Percentiles rank a stretch among this genome's conserved stretches.
These are phyloP conservation scores for Bradynema listronoti DNA, from an alignment of 1,140 invertebrate genomes.

Conservation along the genomic window DNA sequence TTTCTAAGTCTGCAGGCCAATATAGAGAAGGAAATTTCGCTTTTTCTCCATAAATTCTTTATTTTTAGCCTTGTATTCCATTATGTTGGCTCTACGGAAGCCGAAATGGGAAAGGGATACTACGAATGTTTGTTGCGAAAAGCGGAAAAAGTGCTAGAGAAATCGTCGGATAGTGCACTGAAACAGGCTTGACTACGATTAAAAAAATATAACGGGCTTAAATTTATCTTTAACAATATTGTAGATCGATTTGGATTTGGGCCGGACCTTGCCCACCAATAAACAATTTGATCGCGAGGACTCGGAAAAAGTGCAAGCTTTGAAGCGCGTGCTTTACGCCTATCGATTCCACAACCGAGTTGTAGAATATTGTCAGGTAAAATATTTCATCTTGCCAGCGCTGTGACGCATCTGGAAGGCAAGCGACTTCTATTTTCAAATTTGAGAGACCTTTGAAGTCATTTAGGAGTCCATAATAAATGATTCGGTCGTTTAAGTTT, in stretches of 20 bases:
- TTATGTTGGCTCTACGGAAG: constrained; percentile 42
- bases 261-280: constrained; percentile 38
- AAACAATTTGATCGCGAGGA: constrained; percentile 31
- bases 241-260: constrained; percentile 37
- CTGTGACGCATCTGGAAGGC: not conserved
- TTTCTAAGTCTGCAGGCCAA: not conserved
- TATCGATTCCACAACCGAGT: constrained; percentile 41
- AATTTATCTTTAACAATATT: not conserved
- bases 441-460: too few species aligned
- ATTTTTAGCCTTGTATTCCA: constrained; percentile 34
- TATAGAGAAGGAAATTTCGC: not conserved
- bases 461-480: too few species aligned
- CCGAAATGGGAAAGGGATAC: constrained; percentile 49
- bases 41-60: constrained; percentile 1
- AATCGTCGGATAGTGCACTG: constrained; percentile 44
- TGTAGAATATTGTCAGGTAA: constrained; percentile 51
- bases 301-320: constrained; percentile 18
- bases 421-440: too few species aligned
- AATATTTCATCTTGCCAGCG: not conserved
- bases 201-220: constrained; percentile 1
- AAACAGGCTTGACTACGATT: constrained; percentile 55
- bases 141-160: constrained; percentile 24
- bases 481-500: too few species aligned
- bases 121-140: constrained; percentile 54
- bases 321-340: constrained; percentile 33